These are phyloP conservation scores for Stenolophus ochropezus DNA, from an alignment of 2,888 invertebrate species.

Conservation along the genomic window DNA sequence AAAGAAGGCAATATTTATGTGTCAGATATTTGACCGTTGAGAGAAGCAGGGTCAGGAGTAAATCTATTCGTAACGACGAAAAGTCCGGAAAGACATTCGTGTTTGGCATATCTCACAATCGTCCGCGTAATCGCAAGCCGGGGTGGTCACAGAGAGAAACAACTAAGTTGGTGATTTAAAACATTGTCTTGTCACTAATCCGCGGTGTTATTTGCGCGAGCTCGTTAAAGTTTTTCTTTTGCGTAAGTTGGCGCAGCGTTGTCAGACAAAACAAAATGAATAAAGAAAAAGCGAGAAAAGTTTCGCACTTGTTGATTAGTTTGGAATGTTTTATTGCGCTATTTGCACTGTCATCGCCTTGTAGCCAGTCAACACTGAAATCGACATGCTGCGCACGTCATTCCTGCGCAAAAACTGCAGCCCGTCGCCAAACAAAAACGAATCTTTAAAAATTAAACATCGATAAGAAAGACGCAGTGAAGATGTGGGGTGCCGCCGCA, in stretches of 20 bases:
- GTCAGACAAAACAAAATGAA: constrained; percentile 53
- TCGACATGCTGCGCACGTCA: constrained; percentile 52
- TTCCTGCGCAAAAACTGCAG: constrained; percentile 22
- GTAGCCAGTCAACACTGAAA: constrained; percentile 40
- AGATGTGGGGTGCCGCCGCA: too few relatives aligned
- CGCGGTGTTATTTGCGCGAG: constrained; percentile 47
- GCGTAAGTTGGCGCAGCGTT: constrained; percentile 24
- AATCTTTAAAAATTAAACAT: constrained; percentile 53
- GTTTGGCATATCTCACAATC: constrained; percentile 29
- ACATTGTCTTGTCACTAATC: constrained; percentile 49
- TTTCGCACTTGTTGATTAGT: constrained; percentile 59
- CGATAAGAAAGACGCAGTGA: constrained; percentile 23
- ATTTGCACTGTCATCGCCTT: constrained; percentile 54
- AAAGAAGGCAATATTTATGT: constrained; percentile 9
- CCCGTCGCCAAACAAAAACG: constrained; percentile 15
- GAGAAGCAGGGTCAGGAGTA: background rate
- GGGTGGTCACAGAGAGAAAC: constrained; percentile 17
- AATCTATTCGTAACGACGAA: constrained; percentile 32
- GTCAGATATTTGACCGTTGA: constrained; percentile 33
- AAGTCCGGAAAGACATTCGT: constrained; percentile 22
- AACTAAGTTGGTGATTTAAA: constrained; percentile 48
- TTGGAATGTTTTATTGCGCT: constrained; percentile 56
- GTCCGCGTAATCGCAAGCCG: constrained; percentile 9
- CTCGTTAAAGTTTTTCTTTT: constrained; percentile 52
- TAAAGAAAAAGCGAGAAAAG: constrained; percentile 56